A percentile compares a stretch with the other conserved stretches of the same genome.
Conservation (phyloP, 2,797 vertebrate species). For the Potorous gilbertii region DNA sequence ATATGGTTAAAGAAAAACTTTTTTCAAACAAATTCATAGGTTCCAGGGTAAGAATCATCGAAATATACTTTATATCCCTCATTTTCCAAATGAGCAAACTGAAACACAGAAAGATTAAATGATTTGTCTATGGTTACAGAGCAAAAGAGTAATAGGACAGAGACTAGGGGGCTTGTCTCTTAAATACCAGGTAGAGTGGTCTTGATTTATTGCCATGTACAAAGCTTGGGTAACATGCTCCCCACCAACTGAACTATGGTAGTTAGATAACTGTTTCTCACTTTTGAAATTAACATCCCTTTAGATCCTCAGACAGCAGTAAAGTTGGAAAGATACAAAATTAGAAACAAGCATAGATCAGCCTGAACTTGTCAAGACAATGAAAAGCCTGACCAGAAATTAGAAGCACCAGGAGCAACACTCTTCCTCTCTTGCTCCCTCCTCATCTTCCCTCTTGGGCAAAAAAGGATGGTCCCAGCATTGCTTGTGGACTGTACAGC, state of each 20-base stretch:
- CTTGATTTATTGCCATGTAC: background rate
- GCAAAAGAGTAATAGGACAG: background rate
- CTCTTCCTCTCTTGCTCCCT: background rate
- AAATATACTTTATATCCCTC: background rate
- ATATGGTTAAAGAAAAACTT: background rate
- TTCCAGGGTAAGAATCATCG: background rate
- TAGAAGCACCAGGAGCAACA: conserved; percentile 13
- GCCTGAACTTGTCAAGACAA: conserved; percentile 56
- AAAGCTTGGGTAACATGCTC: background rate
- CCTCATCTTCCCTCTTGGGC: conserved; percentile 55
- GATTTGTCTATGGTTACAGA: background rate
- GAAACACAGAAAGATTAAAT: background rate
- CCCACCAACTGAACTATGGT: conserved; percentile 67
- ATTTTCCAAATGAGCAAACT: background rate
- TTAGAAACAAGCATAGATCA: conserved; percentile 48
- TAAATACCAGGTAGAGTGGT: background rate
- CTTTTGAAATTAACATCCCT: conserved; percentile 73
- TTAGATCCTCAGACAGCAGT: conserved; percentile 62
- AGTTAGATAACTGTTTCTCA: conserved; percentile 72
- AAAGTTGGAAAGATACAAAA: conserved; percentile 73
- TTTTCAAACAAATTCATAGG: background rate
- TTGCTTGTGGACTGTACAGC: background rate
- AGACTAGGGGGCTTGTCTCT: background rate
- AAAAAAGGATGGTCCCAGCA: background rate
- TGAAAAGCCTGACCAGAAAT: conserved; percentile 61